Conservation (phyloP, 1,140 invertebrate species). For the Diachasmimorpha longicaudata region DNA sequence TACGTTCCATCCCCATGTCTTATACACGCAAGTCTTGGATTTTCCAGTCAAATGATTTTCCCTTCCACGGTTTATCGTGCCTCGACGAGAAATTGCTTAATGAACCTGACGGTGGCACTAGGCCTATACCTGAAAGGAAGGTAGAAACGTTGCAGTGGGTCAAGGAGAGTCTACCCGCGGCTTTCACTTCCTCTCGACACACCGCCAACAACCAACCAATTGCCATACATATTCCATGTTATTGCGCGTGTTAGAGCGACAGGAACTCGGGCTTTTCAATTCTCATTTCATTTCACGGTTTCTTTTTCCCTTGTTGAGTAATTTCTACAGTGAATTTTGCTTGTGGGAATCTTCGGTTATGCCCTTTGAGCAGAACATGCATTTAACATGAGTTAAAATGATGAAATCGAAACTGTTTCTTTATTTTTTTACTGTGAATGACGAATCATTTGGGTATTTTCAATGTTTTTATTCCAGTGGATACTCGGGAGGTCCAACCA, state of each 20-base stretch:
- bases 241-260: constrained; percentile 15
- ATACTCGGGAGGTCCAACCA: constrained; percentile 60
- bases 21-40: not conserved
- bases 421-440: not conserved
- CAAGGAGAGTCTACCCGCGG: constrained; percentile 57
- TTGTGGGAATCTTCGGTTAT: constrained; percentile 20
- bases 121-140: constrained; percentile 55
- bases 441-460: constrained; percentile 29
- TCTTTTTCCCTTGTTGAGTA: not conserved
- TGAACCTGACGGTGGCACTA: constrained; percentile 48
- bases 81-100: constrained; percentile 58
- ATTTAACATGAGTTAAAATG: not conserved
- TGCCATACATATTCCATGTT: constrained; percentile 30
- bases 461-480: constrained; percentile 54
- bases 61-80: constrained; percentile 12
- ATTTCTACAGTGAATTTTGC: not conserved
- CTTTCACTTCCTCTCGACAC: constrained; percentile 62
- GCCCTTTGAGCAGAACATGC: not conserved
- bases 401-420: not conserved
- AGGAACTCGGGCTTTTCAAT: constrained; percentile 38
- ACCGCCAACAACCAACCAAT: constrained; percentile 37
- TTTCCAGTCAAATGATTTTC: constrained; percentile 1
- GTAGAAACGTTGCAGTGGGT: constrained; percentile 63
- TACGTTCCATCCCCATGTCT: not conserved
- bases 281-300: not conserved